Conservation (phyloP, 2,797 vertebrate genomes). For the Poecilia velifera region DNA sequence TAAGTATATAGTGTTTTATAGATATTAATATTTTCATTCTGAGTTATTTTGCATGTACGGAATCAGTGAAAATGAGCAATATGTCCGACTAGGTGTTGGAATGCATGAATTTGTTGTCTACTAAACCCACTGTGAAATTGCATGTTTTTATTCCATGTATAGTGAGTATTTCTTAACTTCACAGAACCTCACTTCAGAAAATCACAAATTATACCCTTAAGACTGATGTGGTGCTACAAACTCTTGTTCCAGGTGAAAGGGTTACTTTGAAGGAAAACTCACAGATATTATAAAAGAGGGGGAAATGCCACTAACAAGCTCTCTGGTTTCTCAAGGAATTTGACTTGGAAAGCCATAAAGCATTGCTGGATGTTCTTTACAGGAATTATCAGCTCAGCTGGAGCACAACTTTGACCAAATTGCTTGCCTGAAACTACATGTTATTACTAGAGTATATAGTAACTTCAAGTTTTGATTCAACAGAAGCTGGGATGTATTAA, state of each 20-base stretch:
- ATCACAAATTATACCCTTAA: background rate
- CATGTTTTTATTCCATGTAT: background rate
- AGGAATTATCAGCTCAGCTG: constrained; percentile 54
- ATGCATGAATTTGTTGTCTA: background rate
- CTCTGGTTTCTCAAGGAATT: constrained; percentile 32
- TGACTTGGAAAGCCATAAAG: constrained; percentile 55
- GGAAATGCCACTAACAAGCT: constrained; percentile 30
- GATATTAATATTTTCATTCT: constrained; percentile 3
- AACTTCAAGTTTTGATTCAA: constrained; percentile 60
- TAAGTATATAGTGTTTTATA: background rate
- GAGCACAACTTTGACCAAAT: constrained; percentile 60
- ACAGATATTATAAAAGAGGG: constrained; percentile 20
- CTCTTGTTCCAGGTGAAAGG: constrained; percentile 19
- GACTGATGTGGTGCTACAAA: constrained; percentile 19
- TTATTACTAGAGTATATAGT: constrained; percentile 51
- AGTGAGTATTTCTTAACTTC: background rate
- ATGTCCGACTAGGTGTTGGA: background rate
- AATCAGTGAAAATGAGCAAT: background rate
- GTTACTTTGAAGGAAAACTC: constrained; percentile 26
- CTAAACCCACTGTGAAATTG: background rate
- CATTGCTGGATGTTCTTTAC: constrained; percentile 59
- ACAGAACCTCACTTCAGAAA: background rate
- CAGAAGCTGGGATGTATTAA: constrained; percentile 42
- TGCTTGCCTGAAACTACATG: constrained; percentile 49
- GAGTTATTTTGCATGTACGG: no score